phyloP scores from a whole-genome alignment of 1,140 invertebrate genomes.

The Drosophila ogumai region DNA sequence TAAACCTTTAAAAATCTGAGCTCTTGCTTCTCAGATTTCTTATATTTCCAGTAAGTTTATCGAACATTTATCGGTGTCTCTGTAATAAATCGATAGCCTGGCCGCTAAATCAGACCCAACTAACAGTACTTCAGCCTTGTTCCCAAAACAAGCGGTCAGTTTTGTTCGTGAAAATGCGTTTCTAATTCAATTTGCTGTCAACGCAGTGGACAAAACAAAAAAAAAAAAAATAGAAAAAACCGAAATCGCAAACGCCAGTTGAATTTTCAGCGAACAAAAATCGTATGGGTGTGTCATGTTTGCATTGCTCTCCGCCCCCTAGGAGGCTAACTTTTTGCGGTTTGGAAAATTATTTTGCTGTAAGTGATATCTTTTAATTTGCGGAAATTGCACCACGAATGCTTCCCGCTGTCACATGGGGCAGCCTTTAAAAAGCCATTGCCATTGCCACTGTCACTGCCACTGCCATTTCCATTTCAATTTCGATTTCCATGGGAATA shows the following conservation, averaged over 20 bases:
- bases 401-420: conserved; percentile 33
- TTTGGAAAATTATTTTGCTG: conserved; percentile 69
- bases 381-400: conserved; percentile 59
- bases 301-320: conserved; percentile 13
- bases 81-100: conserved; percentile 9
- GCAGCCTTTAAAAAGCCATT: conserved; percentile 23
- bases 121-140: neutral
- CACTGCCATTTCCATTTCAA: conserved; percentile 7
- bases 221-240: conserved; percentile 3
- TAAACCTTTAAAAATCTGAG: too few relatives aligned
- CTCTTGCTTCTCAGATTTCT: too few relatives aligned
- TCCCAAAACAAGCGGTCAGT: conserved; percentile 40
- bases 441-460: conserved; percentile 15
- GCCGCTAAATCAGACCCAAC: conserved; percentile 8
- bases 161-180: conserved; percentile 70
- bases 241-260: conserved; percentile 25
- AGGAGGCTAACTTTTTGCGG: conserved; percentile 56
- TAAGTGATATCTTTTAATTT: conserved; percentile 82
- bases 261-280: conserved; percentile 45
- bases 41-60: neutral
- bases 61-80: neutral
- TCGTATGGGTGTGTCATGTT: conserved; percentile 55
- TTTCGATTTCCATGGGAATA: conserved; percentile 30
- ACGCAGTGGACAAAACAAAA: conserved; percentile 36
- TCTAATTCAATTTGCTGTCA: conserved; percentile 81